These are phyloP conservation scores for Montipora capitata DNA, from an alignment of 92 coral and sea anemone species.

Conservation along the genomic window DNA sequence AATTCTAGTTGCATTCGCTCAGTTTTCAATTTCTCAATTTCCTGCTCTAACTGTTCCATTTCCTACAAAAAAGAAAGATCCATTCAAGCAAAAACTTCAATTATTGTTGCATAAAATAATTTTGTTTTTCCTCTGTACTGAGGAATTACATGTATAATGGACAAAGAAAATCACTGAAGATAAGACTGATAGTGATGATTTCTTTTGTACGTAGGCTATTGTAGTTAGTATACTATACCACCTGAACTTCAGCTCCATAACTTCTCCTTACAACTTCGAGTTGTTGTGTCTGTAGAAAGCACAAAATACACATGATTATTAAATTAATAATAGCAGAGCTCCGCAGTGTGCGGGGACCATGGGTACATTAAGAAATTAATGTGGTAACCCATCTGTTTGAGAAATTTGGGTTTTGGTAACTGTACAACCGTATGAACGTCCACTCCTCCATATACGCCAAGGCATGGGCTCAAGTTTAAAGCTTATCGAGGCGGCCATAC, in stretches of 20 bases:
- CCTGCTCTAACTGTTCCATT: constrained; percentile 78
- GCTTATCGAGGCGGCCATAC: too few species aligned
- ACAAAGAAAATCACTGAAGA: not conserved
- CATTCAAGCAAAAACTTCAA: not conserved
- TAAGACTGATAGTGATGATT: not conserved
- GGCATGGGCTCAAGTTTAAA: too few species aligned
- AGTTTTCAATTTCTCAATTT: constrained; percentile 82
- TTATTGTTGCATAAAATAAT: not conserved
- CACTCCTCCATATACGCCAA: too few species aligned
- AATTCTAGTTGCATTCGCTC: constrained; percentile 93
- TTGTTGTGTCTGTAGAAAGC: constrained; percentile 85
- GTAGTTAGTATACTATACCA: not conserved
- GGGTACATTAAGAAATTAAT: too few species aligned
- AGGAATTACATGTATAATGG: too few species aligned
- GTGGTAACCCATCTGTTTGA: too few species aligned
- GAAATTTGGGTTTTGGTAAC: too few species aligned
- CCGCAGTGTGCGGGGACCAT: too few species aligned
- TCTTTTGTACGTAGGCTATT: too few species aligned
- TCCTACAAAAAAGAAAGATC: constrained; percentile 53
- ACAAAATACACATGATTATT: not conserved
- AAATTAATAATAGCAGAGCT: too few species aligned
- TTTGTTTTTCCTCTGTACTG: not conserved
- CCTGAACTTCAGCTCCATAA: constrained; percentile 83
- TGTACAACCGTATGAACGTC: too few species aligned
- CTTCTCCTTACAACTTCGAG: constrained; percentile 89